phyloP scores from a whole-genome alignment of 1,140 invertebrate species.

The Drosophila takahashii region DNA sequence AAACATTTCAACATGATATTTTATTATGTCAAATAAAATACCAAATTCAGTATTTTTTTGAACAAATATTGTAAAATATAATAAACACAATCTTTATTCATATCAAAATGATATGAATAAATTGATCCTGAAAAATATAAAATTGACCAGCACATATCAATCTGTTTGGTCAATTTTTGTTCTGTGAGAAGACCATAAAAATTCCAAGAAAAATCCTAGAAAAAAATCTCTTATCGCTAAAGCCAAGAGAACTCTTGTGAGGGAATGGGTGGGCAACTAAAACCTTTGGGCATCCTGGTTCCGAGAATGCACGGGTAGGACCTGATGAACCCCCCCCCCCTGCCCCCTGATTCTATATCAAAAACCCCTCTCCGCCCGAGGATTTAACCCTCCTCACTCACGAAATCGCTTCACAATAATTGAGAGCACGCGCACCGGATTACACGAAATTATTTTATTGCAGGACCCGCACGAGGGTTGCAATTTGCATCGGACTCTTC shows the following conservation, averaged over 20 bases:
- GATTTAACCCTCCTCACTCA: conserved; percentile 2
- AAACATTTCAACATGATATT: no score
- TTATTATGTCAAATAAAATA: no score
- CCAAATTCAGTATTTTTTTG: no score
- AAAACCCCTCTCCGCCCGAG: background rate
- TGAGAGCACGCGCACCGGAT: conserved; percentile 74
- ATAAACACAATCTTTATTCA: no score
- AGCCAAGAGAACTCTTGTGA: background rate
- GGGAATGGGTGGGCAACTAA: background rate
- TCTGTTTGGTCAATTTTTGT: no score
- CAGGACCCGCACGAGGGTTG: conserved; percentile 20
- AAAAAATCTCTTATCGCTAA: background rate
- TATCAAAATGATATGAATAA: no score
- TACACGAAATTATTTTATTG: conserved; percentile 73
- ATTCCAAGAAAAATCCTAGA: background rate
- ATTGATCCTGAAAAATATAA: no score
- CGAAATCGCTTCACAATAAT: conserved; percentile 68
- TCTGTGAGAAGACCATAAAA: no score
- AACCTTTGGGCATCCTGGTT: background rate
- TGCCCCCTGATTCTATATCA: background rate
- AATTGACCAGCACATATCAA: no score
- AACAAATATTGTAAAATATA: no score
- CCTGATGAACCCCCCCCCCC: background rate
- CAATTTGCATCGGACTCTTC: conserved; percentile 1
- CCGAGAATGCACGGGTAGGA: conserved; percentile 2